These are phyloP conservation scores for Perdix hodgsoniae DNA, from an alignment of 2,797 vertebrate genomes.

Conservation along the genomic window DNA sequence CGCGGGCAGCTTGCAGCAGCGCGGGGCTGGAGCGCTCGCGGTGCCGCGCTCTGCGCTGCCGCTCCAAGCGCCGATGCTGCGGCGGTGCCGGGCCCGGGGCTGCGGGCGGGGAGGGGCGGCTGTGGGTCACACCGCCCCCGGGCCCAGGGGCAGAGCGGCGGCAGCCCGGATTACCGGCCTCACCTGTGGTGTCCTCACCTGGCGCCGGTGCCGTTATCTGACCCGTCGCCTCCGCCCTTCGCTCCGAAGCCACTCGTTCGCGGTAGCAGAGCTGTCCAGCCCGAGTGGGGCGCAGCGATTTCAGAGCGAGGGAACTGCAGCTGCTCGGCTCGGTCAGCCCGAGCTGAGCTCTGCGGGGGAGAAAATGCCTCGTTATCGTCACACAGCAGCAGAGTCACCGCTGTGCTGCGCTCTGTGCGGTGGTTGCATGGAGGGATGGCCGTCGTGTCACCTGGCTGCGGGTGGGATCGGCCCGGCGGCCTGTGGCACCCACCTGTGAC, in stretches of 20 bases:
- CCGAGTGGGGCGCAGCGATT: constrained; percentile 55
- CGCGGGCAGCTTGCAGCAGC: background rate
- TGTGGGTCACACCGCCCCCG: too few relatives aligned
- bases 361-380: constrained; percentile 63
- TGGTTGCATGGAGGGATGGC: too few relatives aligned
- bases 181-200: background rate
- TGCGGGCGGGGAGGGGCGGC: too few relatives aligned
- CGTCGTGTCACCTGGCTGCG: too few relatives aligned
- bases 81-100: too few relatives aligned
- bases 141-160: background rate
- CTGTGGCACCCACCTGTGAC: too few relatives aligned
- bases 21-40: background rate
- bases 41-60: background rate
- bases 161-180: background rate
- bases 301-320: constrained; percentile 57
- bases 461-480: too few relatives aligned
- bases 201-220: background rate
- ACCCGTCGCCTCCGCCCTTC: constrained; percentile 41
- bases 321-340: constrained; percentile 71
- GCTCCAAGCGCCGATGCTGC: background rate
- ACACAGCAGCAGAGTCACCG: constrained; percentile 59
- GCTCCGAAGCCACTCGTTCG: constrained; percentile 52
- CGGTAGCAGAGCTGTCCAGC: constrained; percentile 34
- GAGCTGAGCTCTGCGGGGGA: constrained; percentile 69
- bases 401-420: too few relatives aligned